These are phyloP conservation scores for Hemichromis elongatus DNA, from an alignment of 2,113 vertebrate species.

Conservation along the genomic window DNA sequence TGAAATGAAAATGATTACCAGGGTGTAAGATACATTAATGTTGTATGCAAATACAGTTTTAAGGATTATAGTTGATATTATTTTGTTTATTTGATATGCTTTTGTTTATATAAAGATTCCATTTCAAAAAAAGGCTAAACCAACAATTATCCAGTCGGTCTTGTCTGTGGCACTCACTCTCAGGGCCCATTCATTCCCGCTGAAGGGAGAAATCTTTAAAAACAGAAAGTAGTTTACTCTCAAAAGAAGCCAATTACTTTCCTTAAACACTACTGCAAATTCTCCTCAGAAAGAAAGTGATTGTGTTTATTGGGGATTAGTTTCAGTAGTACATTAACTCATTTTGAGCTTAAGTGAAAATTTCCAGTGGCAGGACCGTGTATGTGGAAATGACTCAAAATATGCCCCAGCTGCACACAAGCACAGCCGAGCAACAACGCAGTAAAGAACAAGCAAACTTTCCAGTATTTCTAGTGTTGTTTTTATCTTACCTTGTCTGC, in stretches of 20 bases:
- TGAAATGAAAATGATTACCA: not conserved
- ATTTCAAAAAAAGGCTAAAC: not conserved
- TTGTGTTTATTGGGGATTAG: not conserved
- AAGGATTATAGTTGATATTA: not conserved
- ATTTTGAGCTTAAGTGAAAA: not conserved
- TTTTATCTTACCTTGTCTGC: not conserved
- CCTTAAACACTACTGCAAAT: not conserved
- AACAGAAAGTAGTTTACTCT: not conserved
- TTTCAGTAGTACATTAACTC: not conserved
- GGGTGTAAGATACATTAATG: not conserved
- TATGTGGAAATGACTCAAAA: not conserved
- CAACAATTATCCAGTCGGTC: not conserved
- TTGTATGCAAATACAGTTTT: not conserved
- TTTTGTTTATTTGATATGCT: too few relatives aligned
- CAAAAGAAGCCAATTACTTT: not conserved
- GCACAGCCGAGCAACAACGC: not conserved
- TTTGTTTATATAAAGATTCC: not conserved
- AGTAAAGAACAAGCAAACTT: not conserved
- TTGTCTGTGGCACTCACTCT: not conserved
- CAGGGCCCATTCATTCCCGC: not conserved
- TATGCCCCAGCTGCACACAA: not conserved
- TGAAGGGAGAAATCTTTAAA: not conserved
- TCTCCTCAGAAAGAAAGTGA: not conserved
- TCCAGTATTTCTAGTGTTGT: not conserved
- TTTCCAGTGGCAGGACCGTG: not conserved